Base-by-base conservation (phyloP, 2,797 vertebrate species). In the Phalanger gymnotis region DNA sequence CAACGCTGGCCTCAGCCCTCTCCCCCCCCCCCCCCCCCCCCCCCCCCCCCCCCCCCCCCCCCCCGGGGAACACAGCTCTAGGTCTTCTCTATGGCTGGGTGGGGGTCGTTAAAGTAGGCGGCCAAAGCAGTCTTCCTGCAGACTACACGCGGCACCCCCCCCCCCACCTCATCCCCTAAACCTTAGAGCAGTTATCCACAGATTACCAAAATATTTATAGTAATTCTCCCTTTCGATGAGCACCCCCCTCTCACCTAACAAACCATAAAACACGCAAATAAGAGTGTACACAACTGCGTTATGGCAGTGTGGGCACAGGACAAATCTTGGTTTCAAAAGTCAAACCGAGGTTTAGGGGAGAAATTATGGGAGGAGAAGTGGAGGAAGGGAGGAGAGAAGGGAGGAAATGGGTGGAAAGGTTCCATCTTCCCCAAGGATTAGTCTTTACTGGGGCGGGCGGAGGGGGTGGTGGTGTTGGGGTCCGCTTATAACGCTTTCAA, bases 281-380 rank as follows among this genome's bases (percentile, higher is more conserved):
- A n/a, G 66, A 53, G 93, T 61, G 95, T 93, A 92, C 96, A 96
- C 97, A 97, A 97, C 97, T 97, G 98, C 97, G 94, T 95, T 95
- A 93, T 53, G 96, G 87, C 54, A 66, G 53, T 58, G 54, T 73
- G 53, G 54, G 47, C 90, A 96, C 97, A 97, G 93, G 97, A 98
- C 97, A 90, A 97, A 97, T 96, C 97, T 97, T 98, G 97, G 97
- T 98, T 98, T 96, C 96, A 96, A 97, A 98, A 98, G 95, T 98
- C 97, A 96, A 94, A 95, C 96, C 97, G 95, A 92, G 95, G 96
- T 97, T 94, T 95, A 90, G 95, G 94, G 95, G 97, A 97, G 96
- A 96, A 97, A 97, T 96, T 96, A 92, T 91, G 51, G 51, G 51
- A 54, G 90, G 52, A 19, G 34, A 54, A 90, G 53, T 90, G 90